Conservation (phyloP, 2,113 vertebrate genomes). For the Indicator maculatus region DNA sequence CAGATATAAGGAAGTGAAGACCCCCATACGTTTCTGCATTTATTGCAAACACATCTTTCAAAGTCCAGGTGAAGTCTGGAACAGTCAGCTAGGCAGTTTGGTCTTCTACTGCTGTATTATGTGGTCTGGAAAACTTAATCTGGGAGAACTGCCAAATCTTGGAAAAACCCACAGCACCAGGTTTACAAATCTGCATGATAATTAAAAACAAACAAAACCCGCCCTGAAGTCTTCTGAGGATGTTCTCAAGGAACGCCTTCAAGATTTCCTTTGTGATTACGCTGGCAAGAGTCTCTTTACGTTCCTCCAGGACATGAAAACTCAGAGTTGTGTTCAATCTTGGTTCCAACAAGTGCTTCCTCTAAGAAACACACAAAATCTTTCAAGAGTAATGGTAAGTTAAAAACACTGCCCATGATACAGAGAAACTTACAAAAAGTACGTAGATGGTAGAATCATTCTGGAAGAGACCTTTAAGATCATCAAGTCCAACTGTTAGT, state of each 20-base stretch:
- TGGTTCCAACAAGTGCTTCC: not conserved
- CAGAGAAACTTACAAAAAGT: not conserved
- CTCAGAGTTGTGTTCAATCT: not conserved
- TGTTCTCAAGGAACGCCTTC: not conserved
- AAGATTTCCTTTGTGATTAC: not conserved
- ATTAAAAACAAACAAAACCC: not conserved
- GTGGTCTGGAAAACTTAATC: not conserved
- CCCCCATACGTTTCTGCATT: not conserved
- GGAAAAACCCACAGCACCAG: not conserved
- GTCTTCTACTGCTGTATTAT: not conserved
- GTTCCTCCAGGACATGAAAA: not conserved
- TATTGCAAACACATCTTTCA: not conserved
- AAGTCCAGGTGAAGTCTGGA: not conserved
- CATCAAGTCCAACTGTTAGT: not conserved
- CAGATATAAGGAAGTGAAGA: not conserved
- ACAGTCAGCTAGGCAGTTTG: not conserved
- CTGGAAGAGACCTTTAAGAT: no score
- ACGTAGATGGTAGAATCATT: not conserved
- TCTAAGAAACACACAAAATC: not conserved
- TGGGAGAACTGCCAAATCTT: not conserved
- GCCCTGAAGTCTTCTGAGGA: not conserved
- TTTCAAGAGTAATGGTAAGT: not conserved
- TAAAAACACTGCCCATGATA: fast-evolving
- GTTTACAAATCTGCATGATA: not conserved
- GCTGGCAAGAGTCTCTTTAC: not conserved